Conservation (phyloP, 2,888 invertebrate species). For the Trachelus iudaicus region DNA sequence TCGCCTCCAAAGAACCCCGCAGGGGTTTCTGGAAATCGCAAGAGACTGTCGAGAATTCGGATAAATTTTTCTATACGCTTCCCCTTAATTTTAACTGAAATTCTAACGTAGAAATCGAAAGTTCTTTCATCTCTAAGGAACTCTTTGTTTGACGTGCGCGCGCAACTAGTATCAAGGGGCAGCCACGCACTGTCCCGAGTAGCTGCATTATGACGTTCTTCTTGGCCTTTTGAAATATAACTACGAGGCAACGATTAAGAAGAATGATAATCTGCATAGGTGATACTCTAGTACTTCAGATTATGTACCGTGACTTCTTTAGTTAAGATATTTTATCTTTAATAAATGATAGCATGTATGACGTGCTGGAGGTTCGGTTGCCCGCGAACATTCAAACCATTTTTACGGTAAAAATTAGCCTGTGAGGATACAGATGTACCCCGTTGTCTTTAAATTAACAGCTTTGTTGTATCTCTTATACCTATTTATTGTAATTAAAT, state of each 20-base stretch:
- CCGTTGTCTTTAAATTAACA: not conserved
- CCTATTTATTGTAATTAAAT: not conserved
- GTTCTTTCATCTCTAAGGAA: not conserved
- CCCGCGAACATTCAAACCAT: not conserved
- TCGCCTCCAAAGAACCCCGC: not conserved
- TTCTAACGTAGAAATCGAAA: not conserved
- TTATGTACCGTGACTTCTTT: not conserved
- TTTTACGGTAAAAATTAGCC: not conserved
- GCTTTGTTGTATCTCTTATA: not conserved
- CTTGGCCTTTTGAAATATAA: not conserved
- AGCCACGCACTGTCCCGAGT: not conserved
- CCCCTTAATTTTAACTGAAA: not conserved
- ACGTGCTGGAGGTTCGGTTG: not conserved
- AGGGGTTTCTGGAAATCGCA: not conserved
- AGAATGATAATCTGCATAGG: not conserved
- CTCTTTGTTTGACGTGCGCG: not conserved
- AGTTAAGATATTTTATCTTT: not conserved
- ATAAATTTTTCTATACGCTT: not conserved
- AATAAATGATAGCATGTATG: not conserved
- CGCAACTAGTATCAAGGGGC: not conserved
- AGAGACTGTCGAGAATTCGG: not conserved
- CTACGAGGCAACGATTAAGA: not conserved
- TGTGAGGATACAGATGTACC: too few relatives aligned
- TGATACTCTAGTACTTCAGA: not conserved
- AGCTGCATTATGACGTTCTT: not conserved